Evolutionary conservation across 2,797 vertebrate species (phyloP), one percentile per base, ranked within the genome.

Genomic region (Melanotaenia trifasciata): DNA sequence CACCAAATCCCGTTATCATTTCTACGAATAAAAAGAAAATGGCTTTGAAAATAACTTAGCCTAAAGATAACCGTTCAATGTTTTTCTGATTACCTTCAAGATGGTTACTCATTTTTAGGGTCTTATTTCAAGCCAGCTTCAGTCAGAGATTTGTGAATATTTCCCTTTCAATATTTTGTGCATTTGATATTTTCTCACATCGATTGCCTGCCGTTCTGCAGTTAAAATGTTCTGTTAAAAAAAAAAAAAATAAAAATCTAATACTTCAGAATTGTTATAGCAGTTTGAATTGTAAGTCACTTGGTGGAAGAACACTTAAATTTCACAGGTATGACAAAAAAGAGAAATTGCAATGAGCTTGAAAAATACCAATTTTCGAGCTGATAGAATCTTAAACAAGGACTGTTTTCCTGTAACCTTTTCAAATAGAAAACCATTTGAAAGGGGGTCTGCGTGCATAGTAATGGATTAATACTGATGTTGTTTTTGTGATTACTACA

Each of bases 361-460:
- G 14, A 2, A 18, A 13, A n/a, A 70, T 7, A n/a, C 51, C 64
- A 11, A 13, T 16, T 4, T 51, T 60, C 22, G 2, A 7, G 1
- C 6, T 30, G 51, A 5, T 24, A 20, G 24, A 67, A 54, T 36
- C 36, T n/a, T 32, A 5, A 47, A 18, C 26, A 35, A n/a, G 0
- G 13, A 72, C 67, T 64, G 81, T 76, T 70, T 57, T 24, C 58
- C 43, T 58, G 22, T 78, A 67, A 78, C 65, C 62, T 73, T 81
- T 54, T 73, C 4, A 16, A 63, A 68, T 3, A 24, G 51, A n/a
- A 56, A 50, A 59, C 20, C 6, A 5, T 38, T 53, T 36, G 36
- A 10, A 60, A 66, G 32, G 33, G 16, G 30, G 4, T 51, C 22
- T 45, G 56, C 45, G n/a, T 32, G 54, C 35, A 2, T 18, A 35